Percentiles rank a stretch among this genome's conserved stretches.
Evolutionary conservation across 2,797 vertebrate species (phyloP).

Genomic region (Poecilia velifera): DNA sequence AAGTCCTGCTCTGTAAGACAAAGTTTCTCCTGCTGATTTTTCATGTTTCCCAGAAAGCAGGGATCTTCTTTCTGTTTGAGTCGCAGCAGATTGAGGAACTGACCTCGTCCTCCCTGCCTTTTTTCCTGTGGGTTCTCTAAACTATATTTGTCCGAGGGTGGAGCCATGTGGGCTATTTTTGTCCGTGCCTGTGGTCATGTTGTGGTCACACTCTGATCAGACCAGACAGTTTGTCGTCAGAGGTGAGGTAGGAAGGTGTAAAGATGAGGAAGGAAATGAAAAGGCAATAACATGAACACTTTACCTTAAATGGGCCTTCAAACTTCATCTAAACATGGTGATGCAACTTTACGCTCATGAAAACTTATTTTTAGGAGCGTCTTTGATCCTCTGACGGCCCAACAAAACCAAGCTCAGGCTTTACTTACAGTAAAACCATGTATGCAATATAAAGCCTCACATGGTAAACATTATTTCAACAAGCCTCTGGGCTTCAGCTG

Average conservation of each 20-base stretch:
- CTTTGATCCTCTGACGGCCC: neutral
- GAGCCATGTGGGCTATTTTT: slow-evolving; percentile 63
- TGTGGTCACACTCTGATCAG: slow-evolving; percentile 46
- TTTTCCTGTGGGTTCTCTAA: slow-evolving; percentile 24
- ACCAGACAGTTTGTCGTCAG: slow-evolving; percentile 40
- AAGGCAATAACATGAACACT: neutral
- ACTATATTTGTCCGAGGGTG: slow-evolving; percentile 59
- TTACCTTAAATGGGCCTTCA: neutral
- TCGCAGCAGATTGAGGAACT: neutral
- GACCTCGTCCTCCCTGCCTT: slow-evolving; percentile 6
- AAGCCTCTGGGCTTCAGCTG: slow-evolving; percentile 21
- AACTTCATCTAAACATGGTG: neutral
- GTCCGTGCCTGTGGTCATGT: slow-evolving; percentile 48
- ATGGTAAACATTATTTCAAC: slow-evolving; percentile 12
- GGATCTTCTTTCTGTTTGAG: neutral
- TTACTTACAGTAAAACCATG: neutral
- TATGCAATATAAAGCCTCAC: neutral
- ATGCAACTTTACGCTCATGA: too few species aligned
- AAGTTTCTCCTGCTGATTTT: neutral
- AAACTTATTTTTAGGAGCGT: neutral
- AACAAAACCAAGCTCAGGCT: neutral
- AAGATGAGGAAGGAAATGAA: neutral
- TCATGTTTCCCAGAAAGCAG: neutral
- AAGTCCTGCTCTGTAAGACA: neutral
- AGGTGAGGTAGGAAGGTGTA: slow-evolving; percentile 10